These are phyloP conservation scores for Melipona quadrifasciata DNA, from an alignment of 1,140 invertebrate genomes.

Conservation along the genomic window DNA sequence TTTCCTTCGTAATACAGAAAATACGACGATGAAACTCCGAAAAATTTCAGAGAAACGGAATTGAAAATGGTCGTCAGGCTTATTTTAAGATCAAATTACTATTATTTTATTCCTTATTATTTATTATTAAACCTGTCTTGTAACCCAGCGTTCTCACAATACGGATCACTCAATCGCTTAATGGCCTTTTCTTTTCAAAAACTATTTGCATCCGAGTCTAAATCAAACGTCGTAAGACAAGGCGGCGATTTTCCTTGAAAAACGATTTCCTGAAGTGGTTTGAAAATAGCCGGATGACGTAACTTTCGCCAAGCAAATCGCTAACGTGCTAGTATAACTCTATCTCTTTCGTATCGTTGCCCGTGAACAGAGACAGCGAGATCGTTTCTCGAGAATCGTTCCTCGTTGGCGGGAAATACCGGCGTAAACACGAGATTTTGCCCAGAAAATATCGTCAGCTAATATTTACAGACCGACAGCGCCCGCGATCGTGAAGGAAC, in stretches of 20 bases:
- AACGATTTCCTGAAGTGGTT: neutral
- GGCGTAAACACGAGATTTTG: neutral
- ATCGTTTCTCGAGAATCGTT: neutral
- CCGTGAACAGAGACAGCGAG: neutral
- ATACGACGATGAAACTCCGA: too few species aligned
- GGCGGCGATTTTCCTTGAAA: neutral
- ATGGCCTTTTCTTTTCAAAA: too few species aligned
- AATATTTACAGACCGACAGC: conserved; percentile 54
- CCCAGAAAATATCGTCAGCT: conserved; percentile 44
- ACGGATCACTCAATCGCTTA: too few species aligned
- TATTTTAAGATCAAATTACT: too few species aligned
- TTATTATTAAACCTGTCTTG: too few species aligned
- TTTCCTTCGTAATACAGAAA: too few species aligned
- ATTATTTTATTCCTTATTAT: too few species aligned
- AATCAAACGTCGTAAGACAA: too few species aligned
- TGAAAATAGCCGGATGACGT: conserved; percentile 25
- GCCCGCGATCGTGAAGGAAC: conserved; percentile 27
- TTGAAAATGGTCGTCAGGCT: too few species aligned
- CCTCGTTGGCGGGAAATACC: neutral
- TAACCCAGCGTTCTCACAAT: too few species aligned
- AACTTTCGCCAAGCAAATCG: neutral
- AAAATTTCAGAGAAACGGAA: too few species aligned
- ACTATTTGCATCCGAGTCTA: neutral
- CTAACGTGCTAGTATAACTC: neutral
- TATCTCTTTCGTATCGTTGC: neutral